Percentiles rank a stretch among this genome's conserved stretches.
phyloP scores from a whole-genome alignment of 2,113 vertebrate genomes.

The Apteryx mantelli region DNA sequence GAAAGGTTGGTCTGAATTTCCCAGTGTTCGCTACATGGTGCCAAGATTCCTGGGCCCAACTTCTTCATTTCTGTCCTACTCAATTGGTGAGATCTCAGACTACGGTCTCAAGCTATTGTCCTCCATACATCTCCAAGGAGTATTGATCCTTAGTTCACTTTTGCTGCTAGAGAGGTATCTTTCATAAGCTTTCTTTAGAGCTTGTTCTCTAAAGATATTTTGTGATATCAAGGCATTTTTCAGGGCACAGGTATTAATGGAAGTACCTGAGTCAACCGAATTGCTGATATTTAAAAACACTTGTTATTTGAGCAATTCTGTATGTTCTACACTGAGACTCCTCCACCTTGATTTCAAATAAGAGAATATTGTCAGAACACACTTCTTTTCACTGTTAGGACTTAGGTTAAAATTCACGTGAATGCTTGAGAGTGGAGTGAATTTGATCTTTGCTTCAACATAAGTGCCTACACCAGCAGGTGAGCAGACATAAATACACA shows the following conservation, averaged over 20 bases:
- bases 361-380: background rate
- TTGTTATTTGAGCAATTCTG: background rate
- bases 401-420: background rate
- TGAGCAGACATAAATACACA: background rate
- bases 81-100: slow-evolving; percentile 31
- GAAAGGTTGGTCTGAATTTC: background rate
- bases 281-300: background rate
- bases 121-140: background rate
- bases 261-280: background rate
- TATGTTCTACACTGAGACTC: background rate
- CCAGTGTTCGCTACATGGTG: background rate
- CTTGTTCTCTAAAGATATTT: background rate
- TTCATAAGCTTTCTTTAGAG: background rate
- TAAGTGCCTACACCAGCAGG: background rate
- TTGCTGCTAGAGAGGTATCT: background rate
- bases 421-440: background rate
- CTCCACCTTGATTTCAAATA: background rate
- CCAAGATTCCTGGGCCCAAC: background rate
- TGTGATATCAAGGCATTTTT: background rate
- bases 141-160: background rate
- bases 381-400: background rate
- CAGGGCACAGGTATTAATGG: background rate
- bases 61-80: slow-evolving; percentile 29
- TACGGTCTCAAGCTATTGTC: slow-evolving; percentile 23
- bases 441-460: background rate